Percentiles rank a stretch among this genome's conserved stretches.
Evolutionary conservation across 1,140 invertebrate genomes (phyloP).

Genomic region (Lepidostoma basale): DNA sequence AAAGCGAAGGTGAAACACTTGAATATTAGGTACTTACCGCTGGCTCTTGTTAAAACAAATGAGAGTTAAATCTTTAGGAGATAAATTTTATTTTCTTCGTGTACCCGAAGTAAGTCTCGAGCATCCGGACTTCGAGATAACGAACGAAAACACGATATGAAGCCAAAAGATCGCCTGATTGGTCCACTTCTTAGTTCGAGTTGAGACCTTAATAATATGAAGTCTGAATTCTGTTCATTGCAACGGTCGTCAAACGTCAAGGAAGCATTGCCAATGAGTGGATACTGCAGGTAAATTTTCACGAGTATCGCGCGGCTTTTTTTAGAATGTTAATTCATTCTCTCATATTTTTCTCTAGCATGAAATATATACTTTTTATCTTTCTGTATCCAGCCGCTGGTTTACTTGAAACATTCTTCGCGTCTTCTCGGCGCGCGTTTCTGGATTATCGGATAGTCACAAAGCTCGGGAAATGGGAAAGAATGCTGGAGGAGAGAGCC

Average conservation of each 20-base stretch:
- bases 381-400: neutral
- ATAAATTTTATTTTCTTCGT: conserved; percentile 34
- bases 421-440: neutral
- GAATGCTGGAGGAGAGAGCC: conserved; percentile 4
- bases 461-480: conserved; percentile 19
- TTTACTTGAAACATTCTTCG: conserved; percentile 9
- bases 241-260: conserved; percentile 4
- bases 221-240: neutral
- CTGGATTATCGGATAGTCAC: neutral
- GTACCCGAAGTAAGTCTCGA: neutral
- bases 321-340: no score
- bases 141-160: no score
- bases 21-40: neutral
- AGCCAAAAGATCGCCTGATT: no score
- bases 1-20: conserved; percentile 21
- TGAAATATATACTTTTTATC: neutral
- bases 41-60: conserved; percentile 26
- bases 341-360: no score
- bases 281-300: no score
- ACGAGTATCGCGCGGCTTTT: no score
- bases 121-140: conserved; percentile 9
- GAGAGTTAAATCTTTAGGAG: conserved; percentile 29
- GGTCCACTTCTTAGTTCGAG: neutral
- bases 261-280: conserved; percentile 8
- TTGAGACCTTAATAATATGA: no score